phyloP scores from a whole-genome alignment of 2,797 vertebrate genomes.

The Periophthalmus magnuspinnatus region DNA sequence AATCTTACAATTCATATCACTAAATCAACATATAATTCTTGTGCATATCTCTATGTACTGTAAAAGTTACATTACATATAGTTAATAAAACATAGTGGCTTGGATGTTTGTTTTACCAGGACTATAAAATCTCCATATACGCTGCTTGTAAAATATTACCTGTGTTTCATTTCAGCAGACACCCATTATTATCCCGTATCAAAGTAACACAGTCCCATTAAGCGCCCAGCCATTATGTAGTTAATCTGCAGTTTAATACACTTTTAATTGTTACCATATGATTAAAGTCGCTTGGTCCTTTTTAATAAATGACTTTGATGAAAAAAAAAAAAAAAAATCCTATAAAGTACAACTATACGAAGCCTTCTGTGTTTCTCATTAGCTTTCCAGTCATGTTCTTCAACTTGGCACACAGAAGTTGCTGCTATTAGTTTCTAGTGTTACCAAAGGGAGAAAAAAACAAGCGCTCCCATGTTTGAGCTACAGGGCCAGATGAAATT shows the following conservation, averaged over 20 bases:
- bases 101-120: conserved; percentile 6
- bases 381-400: conserved; percentile 26
- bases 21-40: no score
- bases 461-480: conserved; percentile 45
- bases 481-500: conserved; percentile 61
- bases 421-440: conserved; percentile 40
- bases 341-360: conserved; percentile 1
- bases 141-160: conserved; percentile 9
- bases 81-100: background rate
- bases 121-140: conserved; percentile 2
- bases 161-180: conserved; percentile 8
- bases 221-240: conserved; percentile 1
- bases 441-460: conserved; percentile 35
- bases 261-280: conserved; percentile 9
- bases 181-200: conserved; percentile 8
- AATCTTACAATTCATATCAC: no score
- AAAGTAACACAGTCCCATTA: conserved; percentile 10
- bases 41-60: background rate
- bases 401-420: conserved; percentile 22
- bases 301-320: background rate
- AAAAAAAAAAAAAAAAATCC: background rate
- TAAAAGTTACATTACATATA: background rate
- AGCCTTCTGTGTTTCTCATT: conserved; percentile 15
- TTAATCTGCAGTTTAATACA: conserved; percentile 10
- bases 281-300: conserved; percentile 1